Evolutionary conservation across 1,140 invertebrate genomes (phyloP).

Genomic region (Drosophila pandora): DNA sequence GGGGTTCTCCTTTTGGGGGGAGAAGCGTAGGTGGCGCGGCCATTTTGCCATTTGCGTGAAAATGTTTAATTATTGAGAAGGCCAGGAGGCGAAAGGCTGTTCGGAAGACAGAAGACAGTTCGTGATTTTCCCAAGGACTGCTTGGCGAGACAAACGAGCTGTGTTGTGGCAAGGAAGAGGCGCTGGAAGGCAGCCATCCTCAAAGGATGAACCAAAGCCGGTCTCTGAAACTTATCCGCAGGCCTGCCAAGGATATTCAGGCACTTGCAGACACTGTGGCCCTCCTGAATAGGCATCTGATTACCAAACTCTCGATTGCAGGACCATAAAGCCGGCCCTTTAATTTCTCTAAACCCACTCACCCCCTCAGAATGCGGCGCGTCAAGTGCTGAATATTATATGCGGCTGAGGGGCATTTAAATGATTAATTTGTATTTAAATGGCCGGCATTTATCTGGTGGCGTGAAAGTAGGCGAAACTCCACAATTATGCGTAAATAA

Average conservation of each 20-base stretch:
- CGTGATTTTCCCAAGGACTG: conserved; percentile 23
- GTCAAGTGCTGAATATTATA: conserved; percentile 25
- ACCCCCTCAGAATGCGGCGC: background rate
- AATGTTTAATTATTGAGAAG: conserved; percentile 55
- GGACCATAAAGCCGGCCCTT: background rate
- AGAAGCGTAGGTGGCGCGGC: conserved; percentile 9
- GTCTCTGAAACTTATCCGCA: too few species aligned
- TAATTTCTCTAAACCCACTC: background rate
- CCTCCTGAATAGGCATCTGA: too few species aligned
- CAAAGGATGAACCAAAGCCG: background rate
- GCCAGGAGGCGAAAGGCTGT: too few species aligned
- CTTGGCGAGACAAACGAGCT: background rate
- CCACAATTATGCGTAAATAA: conserved; percentile 69
- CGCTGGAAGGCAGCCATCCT: background rate
- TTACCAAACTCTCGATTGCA: too few species aligned
- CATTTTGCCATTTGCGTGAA: conserved; percentile 40
- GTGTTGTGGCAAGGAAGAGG: background rate
- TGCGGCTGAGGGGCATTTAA: background rate
- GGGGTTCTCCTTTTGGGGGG: background rate
- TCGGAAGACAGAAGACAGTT: conserved; percentile 13
- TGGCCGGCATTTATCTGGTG: background rate
- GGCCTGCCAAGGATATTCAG: too few species aligned
- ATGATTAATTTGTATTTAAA: conserved; percentile 4
- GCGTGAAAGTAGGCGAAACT: background rate
- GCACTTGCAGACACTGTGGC: background rate